Evolutionary conservation across 2,797 vertebrate genomes (phyloP).

Genomic region (Heliangelus exortis): DNA sequence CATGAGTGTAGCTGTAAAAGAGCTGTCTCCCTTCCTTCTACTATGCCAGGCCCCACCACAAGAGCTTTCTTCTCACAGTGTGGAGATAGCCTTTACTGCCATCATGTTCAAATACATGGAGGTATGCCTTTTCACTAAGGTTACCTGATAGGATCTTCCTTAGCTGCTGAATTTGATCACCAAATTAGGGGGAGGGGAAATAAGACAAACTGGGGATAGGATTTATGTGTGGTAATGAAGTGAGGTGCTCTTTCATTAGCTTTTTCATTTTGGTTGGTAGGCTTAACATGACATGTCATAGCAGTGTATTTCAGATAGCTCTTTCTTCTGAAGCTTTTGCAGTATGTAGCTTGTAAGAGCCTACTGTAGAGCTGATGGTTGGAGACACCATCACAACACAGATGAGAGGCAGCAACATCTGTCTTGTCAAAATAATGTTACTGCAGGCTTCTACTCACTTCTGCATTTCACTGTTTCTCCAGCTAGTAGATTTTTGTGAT

Average conservation of each 20-base stretch:
- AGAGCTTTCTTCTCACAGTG: background rate
- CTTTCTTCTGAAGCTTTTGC: background rate
- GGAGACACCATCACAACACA: background rate
- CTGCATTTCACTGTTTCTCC: background rate
- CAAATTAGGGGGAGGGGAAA: background rate
- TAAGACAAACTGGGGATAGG: background rate
- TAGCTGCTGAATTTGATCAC: background rate
- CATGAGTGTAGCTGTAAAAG: background rate
- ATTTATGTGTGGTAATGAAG: background rate
- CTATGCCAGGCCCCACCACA: accelerated
- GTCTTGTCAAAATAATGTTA: background rate
- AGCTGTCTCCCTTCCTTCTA: background rate
- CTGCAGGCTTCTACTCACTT: background rate
- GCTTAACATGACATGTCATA: background rate
- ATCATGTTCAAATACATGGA: background rate
- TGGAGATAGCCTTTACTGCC: background rate
- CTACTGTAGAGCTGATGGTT: background rate
- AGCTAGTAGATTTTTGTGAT: background rate
- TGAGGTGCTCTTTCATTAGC: background rate
- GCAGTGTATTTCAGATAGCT: background rate
- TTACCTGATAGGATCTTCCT: background rate
- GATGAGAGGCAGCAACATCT: background rate
- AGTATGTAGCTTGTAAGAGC: background rate
- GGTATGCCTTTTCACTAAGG: background rate
- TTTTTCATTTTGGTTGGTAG: background rate